phyloP scores from a whole-genome alignment of 2,113 vertebrate species.

The Silurus glanis region DNA sequence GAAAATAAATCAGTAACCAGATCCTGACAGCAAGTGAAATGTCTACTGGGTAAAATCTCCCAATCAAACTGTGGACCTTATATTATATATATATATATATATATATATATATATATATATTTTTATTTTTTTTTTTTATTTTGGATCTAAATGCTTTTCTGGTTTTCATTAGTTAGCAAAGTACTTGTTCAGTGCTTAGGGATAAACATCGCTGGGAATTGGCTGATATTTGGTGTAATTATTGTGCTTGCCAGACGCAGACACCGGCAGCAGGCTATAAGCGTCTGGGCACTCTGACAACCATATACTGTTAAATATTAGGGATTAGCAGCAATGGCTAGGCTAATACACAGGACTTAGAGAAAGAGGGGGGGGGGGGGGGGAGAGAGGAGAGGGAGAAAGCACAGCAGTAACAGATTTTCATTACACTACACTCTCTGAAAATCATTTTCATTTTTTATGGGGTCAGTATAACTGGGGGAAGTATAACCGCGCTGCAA shows the following conservation, averaged over 20 bases:
- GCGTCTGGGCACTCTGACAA: constrained; percentile 38
- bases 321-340: constrained; percentile 28
- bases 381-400: background rate
- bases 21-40: constrained; percentile 14
- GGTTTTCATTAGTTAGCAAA: constrained; percentile 40
- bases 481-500: constrained; percentile 12
- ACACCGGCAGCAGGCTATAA: constrained; percentile 26
- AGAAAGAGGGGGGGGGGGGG: constrained; percentile 4
- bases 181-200: background rate
- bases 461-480: constrained; percentile 46
- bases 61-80: constrained; percentile 6
- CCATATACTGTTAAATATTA: constrained; percentile 42
- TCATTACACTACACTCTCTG: constrained; percentile 48
- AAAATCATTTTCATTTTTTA: constrained; percentile 57
- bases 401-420: constrained; percentile 46
- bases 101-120: background rate
- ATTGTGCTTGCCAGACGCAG: constrained; percentile 9
- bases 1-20: constrained; percentile 41
- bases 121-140: too few species aligned
- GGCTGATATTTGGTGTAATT: constrained; percentile 37
- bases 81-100: background rate
- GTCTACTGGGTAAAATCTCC: constrained; percentile 20
- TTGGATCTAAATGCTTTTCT: constrained; percentile 1
- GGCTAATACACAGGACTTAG: constrained; percentile 36
- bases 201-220: constrained; percentile 33